phyloP scores from a whole-genome alignment of 2,888 invertebrate species.

The Oscheius sp. region DNA sequence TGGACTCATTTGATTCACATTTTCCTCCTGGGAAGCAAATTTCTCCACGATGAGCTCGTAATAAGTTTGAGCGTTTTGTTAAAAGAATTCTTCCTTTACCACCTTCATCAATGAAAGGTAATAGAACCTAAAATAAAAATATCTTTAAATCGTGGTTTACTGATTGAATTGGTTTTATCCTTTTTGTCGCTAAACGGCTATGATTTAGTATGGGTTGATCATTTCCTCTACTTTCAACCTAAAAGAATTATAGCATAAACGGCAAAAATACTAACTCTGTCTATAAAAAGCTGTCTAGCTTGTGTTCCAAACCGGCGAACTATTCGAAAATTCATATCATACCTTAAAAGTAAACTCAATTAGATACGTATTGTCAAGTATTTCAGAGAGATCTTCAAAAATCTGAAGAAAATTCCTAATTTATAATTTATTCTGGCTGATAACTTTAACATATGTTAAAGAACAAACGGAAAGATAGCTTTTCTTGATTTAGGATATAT shows the following conservation, averaged over 20 bases:
- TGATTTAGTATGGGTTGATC: neutral
- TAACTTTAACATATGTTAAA: conserved; percentile 38
- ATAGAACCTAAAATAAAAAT: conserved; percentile 36
- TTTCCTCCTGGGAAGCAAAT: conserved; percentile 67
- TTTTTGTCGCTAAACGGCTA: conserved; percentile 1
- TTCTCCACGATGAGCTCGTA: conserved; percentile 63
- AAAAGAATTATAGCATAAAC: neutral
- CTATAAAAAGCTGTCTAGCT: conserved; percentile 4
- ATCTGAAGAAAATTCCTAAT: neutral
- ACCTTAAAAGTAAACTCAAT: neutral
- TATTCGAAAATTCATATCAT: neutral
- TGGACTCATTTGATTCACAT: conserved; percentile 54
- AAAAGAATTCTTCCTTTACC: conserved; percentile 40
- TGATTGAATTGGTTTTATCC: conserved; percentile 6
- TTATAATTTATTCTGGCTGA: neutral
- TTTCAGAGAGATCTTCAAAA: neutral
- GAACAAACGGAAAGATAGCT: conserved; percentile 71
- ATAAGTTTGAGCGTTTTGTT: conserved; percentile 56
- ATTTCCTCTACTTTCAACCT: neutral
- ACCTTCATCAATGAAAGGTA: conserved; percentile 46
- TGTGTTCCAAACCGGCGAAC: neutral
- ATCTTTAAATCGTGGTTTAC: conserved; percentile 3
- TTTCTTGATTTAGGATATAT: conserved; percentile 70
- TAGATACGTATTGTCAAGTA: neutral
- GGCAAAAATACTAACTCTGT: neutral